A percentile compares a stretch with the other conserved stretches of the same genome.
phyloP scores from a whole-genome alignment of 2,113 vertebrate species.

The Tenrec ecaudatus region DNA sequence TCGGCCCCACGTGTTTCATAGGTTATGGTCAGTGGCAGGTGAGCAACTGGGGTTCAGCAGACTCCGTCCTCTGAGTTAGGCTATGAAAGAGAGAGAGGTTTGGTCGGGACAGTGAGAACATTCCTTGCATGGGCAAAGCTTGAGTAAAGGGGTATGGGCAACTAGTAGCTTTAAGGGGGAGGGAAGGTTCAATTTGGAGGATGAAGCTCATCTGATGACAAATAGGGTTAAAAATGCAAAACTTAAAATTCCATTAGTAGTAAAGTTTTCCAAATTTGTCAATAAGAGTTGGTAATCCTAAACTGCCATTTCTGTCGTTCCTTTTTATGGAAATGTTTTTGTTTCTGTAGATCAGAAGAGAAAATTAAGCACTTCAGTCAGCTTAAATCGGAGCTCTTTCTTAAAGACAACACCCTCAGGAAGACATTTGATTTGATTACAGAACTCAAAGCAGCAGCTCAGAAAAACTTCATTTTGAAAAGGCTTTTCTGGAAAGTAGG shows the following conservation, averaged over 20 bases:
- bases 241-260: slow-evolving; percentile 13
- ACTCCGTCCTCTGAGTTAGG: neutral
- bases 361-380: slow-evolving; percentile 79
- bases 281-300: slow-evolving; percentile 9
- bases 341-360: slow-evolving; percentile 76
- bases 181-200: neutral
- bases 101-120: neutral
- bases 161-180: neutral
- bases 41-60: neutral
- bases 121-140: no score
- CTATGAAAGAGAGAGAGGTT: neutral
- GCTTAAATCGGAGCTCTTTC: slow-evolving; percentile 77
- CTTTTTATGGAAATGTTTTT: slow-evolving; percentile 36
- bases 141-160: neutral
- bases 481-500: slow-evolving; percentile 81
- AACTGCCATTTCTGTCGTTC: neutral
- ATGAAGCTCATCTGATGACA: neutral
- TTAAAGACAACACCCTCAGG: slow-evolving; percentile 75
- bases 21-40: neutral
- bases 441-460: slow-evolving; percentile 75
- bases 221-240: neutral
- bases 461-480: slow-evolving; percentile 79
- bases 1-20: neutral
- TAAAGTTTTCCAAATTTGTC: slow-evolving; percentile 32
- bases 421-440: slow-evolving; percentile 68